phyloP scores from a whole-genome alignment of 2,888 invertebrate species.

The Xylota sylvarum region DNA sequence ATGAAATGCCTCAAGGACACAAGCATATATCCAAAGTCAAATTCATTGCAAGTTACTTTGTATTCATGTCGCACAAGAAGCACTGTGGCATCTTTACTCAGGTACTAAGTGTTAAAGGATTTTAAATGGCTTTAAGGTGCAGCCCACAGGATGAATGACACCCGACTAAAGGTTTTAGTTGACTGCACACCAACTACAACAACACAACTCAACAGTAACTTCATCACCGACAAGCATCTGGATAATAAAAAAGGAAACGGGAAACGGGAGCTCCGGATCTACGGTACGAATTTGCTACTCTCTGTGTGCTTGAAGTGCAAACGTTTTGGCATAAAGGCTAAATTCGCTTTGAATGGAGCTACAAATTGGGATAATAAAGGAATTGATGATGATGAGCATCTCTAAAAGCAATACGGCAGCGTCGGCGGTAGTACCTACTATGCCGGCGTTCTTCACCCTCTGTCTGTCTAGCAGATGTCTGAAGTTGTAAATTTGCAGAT shows the following conservation, averaged over 20 bases:
- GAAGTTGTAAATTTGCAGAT: slow-evolving; percentile 58
- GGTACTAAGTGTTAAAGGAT: slow-evolving; percentile 61
- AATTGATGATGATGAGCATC: slow-evolving; percentile 78
- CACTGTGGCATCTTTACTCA: slow-evolving; percentile 41
- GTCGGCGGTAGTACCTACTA: neutral
- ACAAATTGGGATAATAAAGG: slow-evolving; percentile 80
- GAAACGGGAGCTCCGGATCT: slow-evolving; percentile 14
- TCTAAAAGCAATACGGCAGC: slow-evolving; percentile 16
- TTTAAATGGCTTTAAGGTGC: slow-evolving; percentile 64
- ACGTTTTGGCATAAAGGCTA: slow-evolving; percentile 73
- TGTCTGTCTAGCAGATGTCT: slow-evolving; percentile 64
- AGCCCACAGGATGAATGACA: slow-evolving; percentile 61
- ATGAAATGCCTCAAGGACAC: slow-evolving; percentile 28
- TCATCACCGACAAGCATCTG: slow-evolving; percentile 49
- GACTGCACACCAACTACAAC: slow-evolving; percentile 46
- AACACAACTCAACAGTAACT: slow-evolving; percentile 49
- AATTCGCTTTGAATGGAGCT: slow-evolving; percentile 79
- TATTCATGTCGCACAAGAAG: slow-evolving; percentile 63
- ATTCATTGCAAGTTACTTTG: slow-evolving; percentile 53
- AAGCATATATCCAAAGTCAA: slow-evolving; percentile 27
- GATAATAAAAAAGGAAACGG: slow-evolving; percentile 33
- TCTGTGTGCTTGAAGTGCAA: slow-evolving; percentile 60
- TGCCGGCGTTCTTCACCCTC: neutral
- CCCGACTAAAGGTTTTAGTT: slow-evolving; percentile 29
- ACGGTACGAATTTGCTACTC: slow-evolving; percentile 37